A percentile compares a stretch with the other conserved stretches of the same genome.
phyloP scores from a whole-genome alignment of 2,888 invertebrate species.

The Acronicta alni region DNA sequence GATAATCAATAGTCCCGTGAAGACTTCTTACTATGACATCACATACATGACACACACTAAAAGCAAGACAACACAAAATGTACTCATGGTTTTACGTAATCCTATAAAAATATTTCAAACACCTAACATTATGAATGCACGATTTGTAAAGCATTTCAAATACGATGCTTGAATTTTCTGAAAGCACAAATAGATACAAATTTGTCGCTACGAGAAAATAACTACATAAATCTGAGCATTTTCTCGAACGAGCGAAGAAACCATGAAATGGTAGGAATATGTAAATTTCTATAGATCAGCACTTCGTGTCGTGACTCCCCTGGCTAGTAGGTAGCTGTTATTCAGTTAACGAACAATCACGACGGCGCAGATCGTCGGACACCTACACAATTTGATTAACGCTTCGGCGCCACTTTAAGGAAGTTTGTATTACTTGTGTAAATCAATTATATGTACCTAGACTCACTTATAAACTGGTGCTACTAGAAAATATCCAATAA shows the following conservation, averaged over 20 bases:
- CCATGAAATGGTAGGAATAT: constrained; percentile 27
- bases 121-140: neutral
- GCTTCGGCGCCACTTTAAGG: constrained; percentile 54
- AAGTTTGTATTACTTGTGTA: constrained; percentile 50
- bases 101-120: no score
- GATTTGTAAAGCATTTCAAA: neutral
- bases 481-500: constrained; percentile 1
- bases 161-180: neutral
- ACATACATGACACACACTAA: no score
- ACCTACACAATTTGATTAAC: constrained; percentile 63
- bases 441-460: constrained; percentile 43
- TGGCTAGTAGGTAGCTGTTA: constrained; percentile 59
- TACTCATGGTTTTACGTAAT: no score
- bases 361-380: constrained; percentile 48
- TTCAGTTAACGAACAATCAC: constrained; percentile 61
- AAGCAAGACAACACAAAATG: no score
- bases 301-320: constrained; percentile 56
- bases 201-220: constrained; percentile 18
- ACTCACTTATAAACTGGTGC: neutral
- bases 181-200: constrained; percentile 19
- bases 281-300: constrained; percentile 37
- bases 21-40: no score
- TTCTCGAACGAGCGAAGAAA: constrained; percentile 18
- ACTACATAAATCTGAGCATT: constrained; percentile 23
- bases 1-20: no score